Base-by-base conservation (phyloP, 1,140 invertebrate genomes). In the Holcopasites calliopsidis region DNA sequence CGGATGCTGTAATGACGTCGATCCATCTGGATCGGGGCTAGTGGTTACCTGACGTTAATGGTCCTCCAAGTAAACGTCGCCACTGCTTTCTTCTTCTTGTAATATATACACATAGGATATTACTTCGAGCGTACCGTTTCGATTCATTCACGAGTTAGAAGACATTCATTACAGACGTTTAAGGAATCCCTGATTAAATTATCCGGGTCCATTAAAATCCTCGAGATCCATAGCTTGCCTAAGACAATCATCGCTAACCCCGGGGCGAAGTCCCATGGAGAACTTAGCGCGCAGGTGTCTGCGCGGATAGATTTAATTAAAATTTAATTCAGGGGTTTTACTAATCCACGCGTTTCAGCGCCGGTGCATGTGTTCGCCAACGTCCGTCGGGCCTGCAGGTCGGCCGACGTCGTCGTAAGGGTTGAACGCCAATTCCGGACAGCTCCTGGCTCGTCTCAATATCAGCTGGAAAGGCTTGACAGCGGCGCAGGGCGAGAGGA, bases 301-400 rank as follows among this genome's bases (percentile, higher is more conserved):
- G 31, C 26, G 8, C 73, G 66, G 74, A 44, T 66, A 83, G 85
- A 87, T 90, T 90, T 87, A 88, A 89, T 90, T 89, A 89, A 89
- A 89, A 87, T 89, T 88, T 85, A 86, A 89, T 89, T 89, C 83
- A 65, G 70, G 77, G 82, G 81, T 85, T 88, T 86, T 84, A 77
- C 82, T 88, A 88, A 89, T 89, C 87, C 85, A 65, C 77, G 80
- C 79, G 86, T 87, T 87, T 80, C 82, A 86, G 11, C 61, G 50
- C 28, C 44, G 50, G 58, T 33, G 44, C 50, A 52, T 6, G 42
- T 61, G 49, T 21, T 64, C 33, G 60, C 33, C 35, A 35, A 35
- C 31, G 47, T 62, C 18, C 62, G 61, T n/a, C 44, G 66, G 73
- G 16, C 55, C 49, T 44, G 62, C n/a, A 50, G 26, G 64, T 35